Evolutionary conservation across 2,888 invertebrate genomes (phyloP).

Genomic region (Furcula furcula): DNA sequence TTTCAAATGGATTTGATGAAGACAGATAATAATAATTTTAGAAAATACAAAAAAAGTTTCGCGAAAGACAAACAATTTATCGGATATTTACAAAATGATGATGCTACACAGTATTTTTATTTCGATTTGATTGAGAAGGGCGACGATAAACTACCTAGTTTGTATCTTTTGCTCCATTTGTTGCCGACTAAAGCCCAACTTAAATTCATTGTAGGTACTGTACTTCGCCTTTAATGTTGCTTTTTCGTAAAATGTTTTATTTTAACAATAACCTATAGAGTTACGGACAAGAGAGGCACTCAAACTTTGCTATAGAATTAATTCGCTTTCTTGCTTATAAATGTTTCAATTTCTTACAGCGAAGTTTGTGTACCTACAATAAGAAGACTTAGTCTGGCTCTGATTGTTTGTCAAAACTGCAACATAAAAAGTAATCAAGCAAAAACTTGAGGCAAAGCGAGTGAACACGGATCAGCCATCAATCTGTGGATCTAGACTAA

Average conservation of each 20-base stretch:
- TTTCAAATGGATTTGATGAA: too few relatives aligned
- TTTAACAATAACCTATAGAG: conserved; percentile 15
- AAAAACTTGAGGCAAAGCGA: conserved; percentile 4
- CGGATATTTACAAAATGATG: conserved; percentile 61
- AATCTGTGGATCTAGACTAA: conserved; percentile 45
- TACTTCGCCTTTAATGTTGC: conserved; percentile 47
- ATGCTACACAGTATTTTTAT: conserved; percentile 58
- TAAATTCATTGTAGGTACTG: conserved; percentile 55
- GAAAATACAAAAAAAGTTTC: too few relatives aligned
- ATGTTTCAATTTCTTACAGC: too few relatives aligned
- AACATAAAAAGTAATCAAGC: conserved; percentile 1
- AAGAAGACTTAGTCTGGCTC: too few relatives aligned
- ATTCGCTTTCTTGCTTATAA: background rate
- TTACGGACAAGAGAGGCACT: conserved; percentile 2
- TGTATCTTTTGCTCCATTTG: conserved; percentile 42
- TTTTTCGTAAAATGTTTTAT: conserved; percentile 36
- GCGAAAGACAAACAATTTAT: conserved; percentile 48
- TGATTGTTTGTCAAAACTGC: background rate
- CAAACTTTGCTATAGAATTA: background rate
- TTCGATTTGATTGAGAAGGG: conserved; percentile 47
- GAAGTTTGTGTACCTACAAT: too few relatives aligned
- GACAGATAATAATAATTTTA: too few relatives aligned
- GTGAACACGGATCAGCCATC: conserved; percentile 30
- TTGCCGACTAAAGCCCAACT: conserved; percentile 40
- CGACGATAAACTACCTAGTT: conserved; percentile 29